These are phyloP conservation scores for Buceros bicornis DNA, from an alignment of 2,797 vertebrate species.

Conservation along the genomic window DNA sequence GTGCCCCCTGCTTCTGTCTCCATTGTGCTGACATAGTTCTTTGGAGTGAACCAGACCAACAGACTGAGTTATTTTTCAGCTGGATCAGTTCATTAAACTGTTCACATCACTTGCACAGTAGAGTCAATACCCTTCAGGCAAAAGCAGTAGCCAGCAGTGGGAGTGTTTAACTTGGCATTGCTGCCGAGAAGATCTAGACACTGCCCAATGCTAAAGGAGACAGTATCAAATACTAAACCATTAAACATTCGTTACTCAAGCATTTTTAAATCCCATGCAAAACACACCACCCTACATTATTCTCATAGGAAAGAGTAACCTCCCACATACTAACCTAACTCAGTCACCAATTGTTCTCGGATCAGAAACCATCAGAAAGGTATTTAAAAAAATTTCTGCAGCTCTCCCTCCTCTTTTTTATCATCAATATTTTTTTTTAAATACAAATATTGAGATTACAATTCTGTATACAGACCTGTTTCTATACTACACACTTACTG, in stretches of 20 bases:
- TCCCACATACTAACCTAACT: background rate
- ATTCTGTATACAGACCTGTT: background rate
- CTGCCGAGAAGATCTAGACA: background rate
- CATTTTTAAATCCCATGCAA: conserved; percentile 28
- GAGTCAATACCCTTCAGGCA: background rate
- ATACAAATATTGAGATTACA: background rate
- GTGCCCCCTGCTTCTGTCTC: background rate
- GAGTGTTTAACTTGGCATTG: background rate
- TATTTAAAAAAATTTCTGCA: background rate
- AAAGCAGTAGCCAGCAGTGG: background rate
- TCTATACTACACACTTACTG: background rate
- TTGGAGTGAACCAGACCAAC: background rate
- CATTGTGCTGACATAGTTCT: background rate
- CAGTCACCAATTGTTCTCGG: background rate
- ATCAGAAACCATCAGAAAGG: background rate
- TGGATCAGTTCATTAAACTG: background rate
- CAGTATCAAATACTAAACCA: background rate
- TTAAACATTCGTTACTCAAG: conserved; percentile 4
- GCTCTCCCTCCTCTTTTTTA: background rate
- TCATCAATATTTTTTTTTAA: background rate
- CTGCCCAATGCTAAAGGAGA: background rate
- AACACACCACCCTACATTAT: background rate
- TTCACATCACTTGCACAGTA: background rate
- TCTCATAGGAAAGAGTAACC: background rate
- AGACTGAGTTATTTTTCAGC: background rate